A percentile compares a stretch with the other conserved stretches of the same genome.
Evolutionary conservation across 2,888 invertebrate genomes (phyloP).

Genomic region (Trissolcus japonicus): DNA sequence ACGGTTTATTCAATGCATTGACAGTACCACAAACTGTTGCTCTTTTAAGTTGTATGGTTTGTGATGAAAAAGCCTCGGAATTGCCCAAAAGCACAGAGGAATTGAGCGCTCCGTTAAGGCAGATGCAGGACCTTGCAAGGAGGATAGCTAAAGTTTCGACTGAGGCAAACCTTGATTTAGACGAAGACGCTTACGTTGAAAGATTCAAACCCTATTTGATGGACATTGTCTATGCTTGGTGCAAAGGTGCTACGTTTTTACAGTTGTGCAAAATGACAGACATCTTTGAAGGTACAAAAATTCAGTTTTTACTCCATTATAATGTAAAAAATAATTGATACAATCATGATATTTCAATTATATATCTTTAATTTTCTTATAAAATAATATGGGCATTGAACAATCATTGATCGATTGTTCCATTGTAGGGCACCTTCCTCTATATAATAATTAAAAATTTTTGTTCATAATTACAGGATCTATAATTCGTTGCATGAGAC

Average conservation of each 20-base stretch:
- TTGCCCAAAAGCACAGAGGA: constrained; percentile 90
- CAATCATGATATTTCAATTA: no score
- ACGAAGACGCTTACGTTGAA: constrained; percentile 93
- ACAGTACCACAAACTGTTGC: constrained; percentile 89
- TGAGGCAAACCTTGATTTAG: constrained; percentile 90
- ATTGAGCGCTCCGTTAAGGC: constrained; percentile 89
- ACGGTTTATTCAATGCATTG: constrained; percentile 94
- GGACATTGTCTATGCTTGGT: constrained; percentile 98
- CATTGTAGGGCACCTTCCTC: no score
- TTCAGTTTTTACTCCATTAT: no score
- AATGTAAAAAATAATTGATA: no score
- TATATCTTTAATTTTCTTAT: no score
- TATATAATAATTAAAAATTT: not conserved
- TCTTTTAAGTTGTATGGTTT: constrained; percentile 92
- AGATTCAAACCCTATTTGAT: constrained; percentile 96
- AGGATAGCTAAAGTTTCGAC: constrained; percentile 92
- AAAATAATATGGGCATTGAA: no score
- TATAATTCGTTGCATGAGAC: constrained; percentile 93
- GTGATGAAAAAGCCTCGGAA: constrained; percentile 92
- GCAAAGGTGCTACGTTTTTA: constrained; percentile 92
- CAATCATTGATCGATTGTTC: no score
- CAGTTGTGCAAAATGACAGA: constrained; percentile 97
- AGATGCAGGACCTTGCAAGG: constrained; percentile 96
- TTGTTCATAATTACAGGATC: constrained; percentile 78
- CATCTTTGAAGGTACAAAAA: constrained; percentile 76